A percentile compares a stretch with the other conserved stretches of the same genome.
Evolutionary conservation across 2,797 vertebrate genomes (phyloP).

Genomic region (Labeo calbasu): DNA sequence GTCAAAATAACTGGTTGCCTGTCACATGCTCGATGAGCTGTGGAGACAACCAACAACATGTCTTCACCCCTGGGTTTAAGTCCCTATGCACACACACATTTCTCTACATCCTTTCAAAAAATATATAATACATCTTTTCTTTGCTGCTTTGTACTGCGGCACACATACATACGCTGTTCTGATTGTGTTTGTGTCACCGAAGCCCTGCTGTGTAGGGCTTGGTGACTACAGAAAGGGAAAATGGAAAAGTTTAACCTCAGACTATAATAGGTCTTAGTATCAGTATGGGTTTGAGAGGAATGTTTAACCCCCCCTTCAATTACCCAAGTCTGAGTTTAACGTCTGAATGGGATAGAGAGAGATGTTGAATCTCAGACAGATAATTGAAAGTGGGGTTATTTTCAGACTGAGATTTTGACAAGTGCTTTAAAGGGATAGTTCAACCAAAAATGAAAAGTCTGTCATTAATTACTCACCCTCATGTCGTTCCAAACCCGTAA

Average conservation of each 20-base stretch:
- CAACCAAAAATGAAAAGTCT: too few species aligned
- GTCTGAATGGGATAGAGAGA: neutral
- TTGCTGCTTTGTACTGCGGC: neutral
- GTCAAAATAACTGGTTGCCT: constrained; percentile 31
- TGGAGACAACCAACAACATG: constrained; percentile 56
- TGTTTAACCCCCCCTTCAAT: neutral
- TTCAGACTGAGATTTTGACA: neutral
- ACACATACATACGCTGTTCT: neutral
- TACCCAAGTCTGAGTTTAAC: neutral
- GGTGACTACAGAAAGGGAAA: constrained; percentile 22
- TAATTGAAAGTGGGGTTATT: neutral
- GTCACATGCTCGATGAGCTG: constrained; percentile 47
- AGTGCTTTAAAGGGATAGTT: neutral
- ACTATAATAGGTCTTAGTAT: constrained; percentile 1
- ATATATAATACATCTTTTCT: neutral
- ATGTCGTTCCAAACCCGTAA: too few species aligned
- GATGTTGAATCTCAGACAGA: neutral
- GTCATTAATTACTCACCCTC: too few species aligned
- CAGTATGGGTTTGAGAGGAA: neutral
- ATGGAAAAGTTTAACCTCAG: constrained; percentile 7
- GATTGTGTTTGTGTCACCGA: constrained; percentile 15
- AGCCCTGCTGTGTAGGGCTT: neutral
- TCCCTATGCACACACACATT: constrained; percentile 8
- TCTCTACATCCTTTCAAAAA: neutral
- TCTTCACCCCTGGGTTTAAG: constrained; percentile 50